phyloP scores from a whole-genome alignment of 53 echinoderm and acorn worm genomes.

The Mesocentrotus franciscanus region DNA sequence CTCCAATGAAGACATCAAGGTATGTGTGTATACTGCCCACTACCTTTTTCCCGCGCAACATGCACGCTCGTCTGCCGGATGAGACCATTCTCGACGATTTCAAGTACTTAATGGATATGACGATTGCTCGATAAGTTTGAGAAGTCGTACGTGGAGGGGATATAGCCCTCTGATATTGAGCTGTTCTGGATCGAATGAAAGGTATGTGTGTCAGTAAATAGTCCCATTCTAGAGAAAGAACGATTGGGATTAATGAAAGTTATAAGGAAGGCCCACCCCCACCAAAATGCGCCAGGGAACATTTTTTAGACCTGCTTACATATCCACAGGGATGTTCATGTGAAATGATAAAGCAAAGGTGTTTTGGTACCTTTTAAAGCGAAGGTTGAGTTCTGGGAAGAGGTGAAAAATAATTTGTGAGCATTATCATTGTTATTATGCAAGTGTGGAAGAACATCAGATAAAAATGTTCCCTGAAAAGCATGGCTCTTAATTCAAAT shows the following conservation, averaged over 20 bases:
- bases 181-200: background rate
- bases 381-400: too few relatives aligned
- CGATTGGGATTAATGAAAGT: background rate
- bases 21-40: background rate
- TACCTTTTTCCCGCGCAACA: background rate
- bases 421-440: too few relatives aligned
- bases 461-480: too few relatives aligned
- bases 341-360: too few relatives aligned
- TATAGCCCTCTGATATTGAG: constrained; percentile 21
- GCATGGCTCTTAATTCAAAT: too few relatives aligned
- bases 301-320: background rate
- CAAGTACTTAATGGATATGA: constrained; percentile 64
- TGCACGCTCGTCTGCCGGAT: constrained; percentile 46
- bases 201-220: constrained; percentile 47
- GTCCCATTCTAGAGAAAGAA: background rate
- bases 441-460: too few relatives aligned
- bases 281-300: background rate
- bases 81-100: constrained; percentile 24
- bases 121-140: constrained; percentile 42
- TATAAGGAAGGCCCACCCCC: too few relatives aligned
- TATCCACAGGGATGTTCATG: too few relatives aligned
- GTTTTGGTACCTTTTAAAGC: too few relatives aligned
- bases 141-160: background rate
- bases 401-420: too few relatives aligned
- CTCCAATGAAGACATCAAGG: background rate